A percentile compares a stretch with the other conserved stretches of the same genome.
phyloP scores from a whole-genome alignment of 2,113 vertebrate species.

The Rattus norvegicus region DNA sequence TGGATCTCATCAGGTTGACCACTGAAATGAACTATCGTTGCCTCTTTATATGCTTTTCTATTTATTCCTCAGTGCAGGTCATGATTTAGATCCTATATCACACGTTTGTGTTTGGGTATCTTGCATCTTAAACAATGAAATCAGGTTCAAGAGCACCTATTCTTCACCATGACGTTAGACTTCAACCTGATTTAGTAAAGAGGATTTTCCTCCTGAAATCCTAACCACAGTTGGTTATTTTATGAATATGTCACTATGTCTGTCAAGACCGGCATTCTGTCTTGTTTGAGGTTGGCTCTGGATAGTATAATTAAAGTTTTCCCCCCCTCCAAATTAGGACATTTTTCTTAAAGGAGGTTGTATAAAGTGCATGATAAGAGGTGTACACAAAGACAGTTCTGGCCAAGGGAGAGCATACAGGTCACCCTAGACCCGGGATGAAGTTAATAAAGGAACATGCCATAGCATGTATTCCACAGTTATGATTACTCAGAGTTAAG shows the following conservation, averaged over 20 bases:
- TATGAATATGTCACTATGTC: neutral
- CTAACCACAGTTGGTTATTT: neutral
- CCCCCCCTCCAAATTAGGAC: neutral
- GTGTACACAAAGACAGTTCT: neutral
- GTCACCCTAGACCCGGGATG: neutral
- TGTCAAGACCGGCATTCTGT: neutral
- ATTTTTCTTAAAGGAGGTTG: neutral
- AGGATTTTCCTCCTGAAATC: slow-evolving; percentile 4
- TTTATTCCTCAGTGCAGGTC: neutral
- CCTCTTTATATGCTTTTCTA: neutral
- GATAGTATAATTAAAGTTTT: neutral
- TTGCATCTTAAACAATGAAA: neutral
- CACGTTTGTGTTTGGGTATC: neutral
- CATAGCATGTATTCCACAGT: neutral
- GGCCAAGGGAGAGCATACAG: neutral
- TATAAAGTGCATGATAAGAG: neutral
- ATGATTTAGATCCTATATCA: neutral
- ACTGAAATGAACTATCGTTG: neutral
- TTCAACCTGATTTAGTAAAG: neutral
- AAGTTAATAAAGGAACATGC: neutral
- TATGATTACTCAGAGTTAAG: neutral
- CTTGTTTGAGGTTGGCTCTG: neutral
- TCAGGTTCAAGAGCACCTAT: neutral
- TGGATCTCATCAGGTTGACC: neutral
- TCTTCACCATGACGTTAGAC: neutral